These are phyloP conservation scores for Acanthosepion esculentum DNA, from an alignment of 2,888 invertebrate species.

Conservation along the genomic window DNA sequence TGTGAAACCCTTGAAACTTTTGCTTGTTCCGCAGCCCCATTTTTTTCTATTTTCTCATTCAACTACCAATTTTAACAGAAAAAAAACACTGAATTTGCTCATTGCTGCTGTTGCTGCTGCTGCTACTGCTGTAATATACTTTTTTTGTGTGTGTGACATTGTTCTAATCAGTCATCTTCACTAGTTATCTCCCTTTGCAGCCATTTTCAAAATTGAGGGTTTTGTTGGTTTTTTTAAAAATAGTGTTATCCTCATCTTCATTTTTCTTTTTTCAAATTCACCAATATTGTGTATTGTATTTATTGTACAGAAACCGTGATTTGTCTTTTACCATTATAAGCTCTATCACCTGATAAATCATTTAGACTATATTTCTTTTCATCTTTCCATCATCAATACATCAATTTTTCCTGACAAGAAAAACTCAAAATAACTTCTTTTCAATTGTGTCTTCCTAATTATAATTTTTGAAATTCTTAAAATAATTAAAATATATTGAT, in stretches of 20 bases:
- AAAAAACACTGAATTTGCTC: neutral
- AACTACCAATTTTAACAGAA: neutral
- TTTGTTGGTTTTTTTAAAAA: no score
- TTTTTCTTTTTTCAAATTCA: neutral
- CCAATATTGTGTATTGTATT: neutral
- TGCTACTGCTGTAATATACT: constrained; percentile 4
- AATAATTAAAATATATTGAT: neutral
- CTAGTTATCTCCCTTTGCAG: neutral
- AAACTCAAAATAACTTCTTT: neutral
- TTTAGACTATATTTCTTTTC: neutral
- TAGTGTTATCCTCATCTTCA: neutral
- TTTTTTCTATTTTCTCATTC: neutral
- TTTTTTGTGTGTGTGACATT: neutral
- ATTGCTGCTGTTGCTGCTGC: neutral
- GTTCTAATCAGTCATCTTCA: neutral
- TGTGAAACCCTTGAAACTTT: constrained; percentile 39
- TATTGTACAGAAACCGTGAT: constrained; percentile 6
- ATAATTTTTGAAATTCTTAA: no score
- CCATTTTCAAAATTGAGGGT: neutral
- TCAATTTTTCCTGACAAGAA: neutral
- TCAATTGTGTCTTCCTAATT: neutral
- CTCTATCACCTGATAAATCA: constrained; percentile 10
- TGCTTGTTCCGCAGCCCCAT: constrained; percentile 6
- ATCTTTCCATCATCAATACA: neutral
- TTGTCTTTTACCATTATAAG: constrained; percentile 14